phyloP scores from a whole-genome alignment of 2,888 invertebrate species.

The Melieria omissa region DNA sequence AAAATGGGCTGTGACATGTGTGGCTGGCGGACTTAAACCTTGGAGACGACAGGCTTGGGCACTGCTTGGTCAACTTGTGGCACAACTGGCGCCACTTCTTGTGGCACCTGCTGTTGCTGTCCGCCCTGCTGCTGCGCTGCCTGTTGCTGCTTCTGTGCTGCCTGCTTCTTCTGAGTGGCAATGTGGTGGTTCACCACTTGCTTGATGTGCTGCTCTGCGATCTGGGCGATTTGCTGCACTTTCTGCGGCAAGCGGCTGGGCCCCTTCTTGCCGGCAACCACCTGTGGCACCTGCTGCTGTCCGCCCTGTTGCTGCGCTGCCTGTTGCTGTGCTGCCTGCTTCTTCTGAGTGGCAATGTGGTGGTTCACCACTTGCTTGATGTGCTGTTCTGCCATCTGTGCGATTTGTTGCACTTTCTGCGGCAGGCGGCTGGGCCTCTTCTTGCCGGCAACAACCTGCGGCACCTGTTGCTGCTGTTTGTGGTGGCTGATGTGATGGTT shows the following conservation, averaged over 20 bases:
- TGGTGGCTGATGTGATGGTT: constrained; percentile 28
- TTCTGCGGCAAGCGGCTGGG: background rate
- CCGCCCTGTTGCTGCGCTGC: constrained; percentile 40
- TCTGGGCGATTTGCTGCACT: constrained; percentile 36
- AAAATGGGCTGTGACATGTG: too few species aligned
- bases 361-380: constrained; percentile 31
- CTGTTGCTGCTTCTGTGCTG: constrained; percentile 11
- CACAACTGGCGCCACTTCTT: too few species aligned
- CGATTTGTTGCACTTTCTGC: constrained; percentile 37
- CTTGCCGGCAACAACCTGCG: constrained; percentile 1
- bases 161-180: background rate
- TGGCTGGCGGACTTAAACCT: too few species aligned
- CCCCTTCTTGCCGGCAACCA: too few species aligned
- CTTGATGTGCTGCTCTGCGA: constrained; percentile 35
- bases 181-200: constrained; percentile 38
- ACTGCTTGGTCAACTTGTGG: too few species aligned
- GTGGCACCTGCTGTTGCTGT: background rate
- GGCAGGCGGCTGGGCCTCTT: constrained; percentile 25
- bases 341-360: too few species aligned
- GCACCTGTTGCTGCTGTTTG: constrained; percentile 11
- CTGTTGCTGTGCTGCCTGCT: background rate
- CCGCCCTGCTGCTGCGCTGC: constrained; percentile 39
- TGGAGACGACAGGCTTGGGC: too few species aligned
- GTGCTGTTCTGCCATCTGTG: constrained; percentile 41
- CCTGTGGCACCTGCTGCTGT: background rate